Evolutionary conservation across 2,113 vertebrate species (phyloP).

Genomic region (Burhinus oedicnemus): DNA sequence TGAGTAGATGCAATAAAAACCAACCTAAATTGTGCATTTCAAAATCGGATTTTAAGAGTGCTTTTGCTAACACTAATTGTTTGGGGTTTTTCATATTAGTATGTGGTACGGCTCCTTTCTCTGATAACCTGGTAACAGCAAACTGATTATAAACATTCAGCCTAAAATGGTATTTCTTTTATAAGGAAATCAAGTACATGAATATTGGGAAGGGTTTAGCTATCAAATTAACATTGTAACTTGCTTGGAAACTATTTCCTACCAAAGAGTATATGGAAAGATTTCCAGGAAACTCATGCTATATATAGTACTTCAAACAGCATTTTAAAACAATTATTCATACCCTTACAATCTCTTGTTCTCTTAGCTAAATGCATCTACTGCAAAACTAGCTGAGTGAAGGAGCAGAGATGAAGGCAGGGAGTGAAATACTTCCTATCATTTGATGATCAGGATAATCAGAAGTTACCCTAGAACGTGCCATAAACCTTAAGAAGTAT

Average conservation of each 20-base stretch:
- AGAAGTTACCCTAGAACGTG: neutral
- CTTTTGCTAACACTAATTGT: constrained; percentile 1
- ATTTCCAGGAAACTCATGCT: constrained; percentile 52
- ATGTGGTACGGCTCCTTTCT: neutral
- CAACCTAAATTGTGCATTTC: neutral
- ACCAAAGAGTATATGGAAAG: neutral
- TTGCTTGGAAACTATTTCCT: constrained; percentile 47
- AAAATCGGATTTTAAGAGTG: neutral
- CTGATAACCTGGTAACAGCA: neutral
- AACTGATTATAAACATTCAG: constrained; percentile 45
- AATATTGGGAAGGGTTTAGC: constrained; percentile 13
- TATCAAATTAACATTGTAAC: constrained; percentile 46
- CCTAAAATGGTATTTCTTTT: constrained; percentile 30
- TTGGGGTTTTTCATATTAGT: neutral
- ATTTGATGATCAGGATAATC: neutral
- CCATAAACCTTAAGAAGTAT: neutral
- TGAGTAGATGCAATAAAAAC: neutral
- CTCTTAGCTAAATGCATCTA: constrained; percentile 23
- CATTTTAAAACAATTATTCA: constrained; percentile 36
- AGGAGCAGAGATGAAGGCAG: neutral
- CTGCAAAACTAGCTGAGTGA: neutral
- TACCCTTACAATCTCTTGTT: constrained; percentile 5
- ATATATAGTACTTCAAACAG: constrained; percentile 31
- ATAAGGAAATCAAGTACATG: neutral
- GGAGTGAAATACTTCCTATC: neutral